Base-by-base conservation (phyloP, 53 echinoderm and acorn worm genomes). In the Mesocentrotus franciscanus region DNA sequence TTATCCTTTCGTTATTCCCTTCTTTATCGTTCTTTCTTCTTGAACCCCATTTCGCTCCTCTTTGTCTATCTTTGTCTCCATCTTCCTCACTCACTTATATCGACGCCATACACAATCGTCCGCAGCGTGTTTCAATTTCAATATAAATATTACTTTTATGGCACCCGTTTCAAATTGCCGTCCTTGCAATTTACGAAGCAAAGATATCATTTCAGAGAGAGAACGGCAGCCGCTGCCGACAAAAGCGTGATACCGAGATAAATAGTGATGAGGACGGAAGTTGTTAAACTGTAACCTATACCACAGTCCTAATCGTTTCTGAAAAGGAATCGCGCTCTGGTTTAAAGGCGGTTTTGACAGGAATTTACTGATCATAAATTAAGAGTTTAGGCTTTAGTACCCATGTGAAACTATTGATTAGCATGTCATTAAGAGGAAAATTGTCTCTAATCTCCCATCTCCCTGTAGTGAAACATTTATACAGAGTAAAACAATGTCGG, bases 141-240 rank as follows among this genome's bases (percentile, higher is more conserved):
- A 58, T 57, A 87, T 87, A 87, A 87, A 87, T 87, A 87, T 87
- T 87, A 87, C 87, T n/a, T 58, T 87, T 87, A 58, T 58, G n/a
- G 26, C 58, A 11, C 87, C 56, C 58, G 87, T 58, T 87, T 87
- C 29, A 12, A 26, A 87, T 87, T 27, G 87, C 87, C n/a, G 32
- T 56, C 56, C 87, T n/a, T 57, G 57, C 87, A 87, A 87, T 87
- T 87, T 87, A 57, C 87, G 87, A 6, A 58, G 10, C n/a, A n/a
- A 26, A 29, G 87, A 58, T 87, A 87, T 87, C 29, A 87, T 27
- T 56, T 87, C 81, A 20, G 42, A 39, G 15, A 27, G 29, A 16
- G 42, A 79, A 9, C 22, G 14, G 36, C 16, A 42, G 87, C 56
- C 58, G 87, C 26, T 87, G 27, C 15, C 24, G 58, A 12, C 56